Base-by-base conservation (phyloP, 2,888 invertebrate species). In the Timema cristinae region DNA sequence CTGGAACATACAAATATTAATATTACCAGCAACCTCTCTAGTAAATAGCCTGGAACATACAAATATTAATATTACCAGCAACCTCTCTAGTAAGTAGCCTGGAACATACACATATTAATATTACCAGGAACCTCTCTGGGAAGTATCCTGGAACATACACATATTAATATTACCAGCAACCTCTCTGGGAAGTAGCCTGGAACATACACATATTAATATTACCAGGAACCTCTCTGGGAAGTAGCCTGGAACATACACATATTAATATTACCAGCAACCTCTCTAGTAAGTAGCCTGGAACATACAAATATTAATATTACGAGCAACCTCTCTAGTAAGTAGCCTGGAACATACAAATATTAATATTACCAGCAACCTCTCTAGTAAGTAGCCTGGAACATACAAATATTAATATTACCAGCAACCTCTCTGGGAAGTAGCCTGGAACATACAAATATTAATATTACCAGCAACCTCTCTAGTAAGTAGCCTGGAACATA, bases 261-360 rank as follows among this genome's bases (percentile, higher is more conserved):
- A 32, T 32, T 32, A 32, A 32, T 32, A 32, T 32, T 32, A 32
- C 32, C 32, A 91, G 79, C 79, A 91, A 92, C 9, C 90, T 90
- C 81, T 91, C 90, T 10, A 83, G 80, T 75, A 82, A 83, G 79
- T 90, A 90, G 67, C 86, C 89, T 88, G 78, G 61, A 77, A 81
- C 81, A 71, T 69, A 70, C 9, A 16, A 5, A 32, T 32, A 32
- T 32, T 32, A 32, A 32, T 32, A 32, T 32, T 32, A 32, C 84
- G 67, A 91, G 79, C 79, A 91, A 92, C 9, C 90, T 90, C 81
- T 91, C 90, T 10, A 83, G 80, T 75, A 82, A 83, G 79, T 90
- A 90, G 67, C 86, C 89, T 88, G 78, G 61, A 77, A 81, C 81
- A 71, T 69, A 70, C 9, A 16, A 5, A 32, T 32, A 32, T 32